phyloP scores from a whole-genome alignment of 2,888 invertebrate genomes.

The Smittia aterrima region DNA sequence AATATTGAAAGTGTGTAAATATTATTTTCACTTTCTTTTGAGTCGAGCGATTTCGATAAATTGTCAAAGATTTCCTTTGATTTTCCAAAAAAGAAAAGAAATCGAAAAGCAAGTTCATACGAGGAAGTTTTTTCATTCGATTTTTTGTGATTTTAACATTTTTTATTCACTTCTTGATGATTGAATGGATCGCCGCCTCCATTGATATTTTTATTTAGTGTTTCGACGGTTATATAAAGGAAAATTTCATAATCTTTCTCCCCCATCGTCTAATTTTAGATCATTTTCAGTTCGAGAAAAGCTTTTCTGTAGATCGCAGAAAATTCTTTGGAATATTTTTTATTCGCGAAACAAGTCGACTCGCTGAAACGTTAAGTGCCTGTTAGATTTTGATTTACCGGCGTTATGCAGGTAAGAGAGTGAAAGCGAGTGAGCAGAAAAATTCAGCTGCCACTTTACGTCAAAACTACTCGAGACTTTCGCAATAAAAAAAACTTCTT shows the following conservation, averaged over 20 bases:
- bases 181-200: too few relatives aligned
- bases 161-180: too few relatives aligned
- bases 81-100: too few relatives aligned
- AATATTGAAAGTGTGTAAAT: neutral
- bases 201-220: neutral
- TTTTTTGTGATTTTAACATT: too few relatives aligned
- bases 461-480: neutral
- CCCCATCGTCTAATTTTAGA: neutral
- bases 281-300: neutral
- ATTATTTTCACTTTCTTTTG: neutral
- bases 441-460: neutral
- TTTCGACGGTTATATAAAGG: neutral
- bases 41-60: neutral
- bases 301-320: neutral
- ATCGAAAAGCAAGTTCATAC: too few relatives aligned
- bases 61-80: too few relatives aligned
- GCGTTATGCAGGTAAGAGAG: slow-evolving; percentile 26
- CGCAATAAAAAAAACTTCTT: neutral
- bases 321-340: neutral
- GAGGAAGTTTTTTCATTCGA: too few relatives aligned
- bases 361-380: neutral
- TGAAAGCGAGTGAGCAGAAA: neutral
- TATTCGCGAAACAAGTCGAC: neutral
- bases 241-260: neutral
- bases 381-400: slow-evolving; percentile 5